phyloP scores from a whole-genome alignment of 2,888 invertebrate species.

The Latrodectus hesperus region DNA sequence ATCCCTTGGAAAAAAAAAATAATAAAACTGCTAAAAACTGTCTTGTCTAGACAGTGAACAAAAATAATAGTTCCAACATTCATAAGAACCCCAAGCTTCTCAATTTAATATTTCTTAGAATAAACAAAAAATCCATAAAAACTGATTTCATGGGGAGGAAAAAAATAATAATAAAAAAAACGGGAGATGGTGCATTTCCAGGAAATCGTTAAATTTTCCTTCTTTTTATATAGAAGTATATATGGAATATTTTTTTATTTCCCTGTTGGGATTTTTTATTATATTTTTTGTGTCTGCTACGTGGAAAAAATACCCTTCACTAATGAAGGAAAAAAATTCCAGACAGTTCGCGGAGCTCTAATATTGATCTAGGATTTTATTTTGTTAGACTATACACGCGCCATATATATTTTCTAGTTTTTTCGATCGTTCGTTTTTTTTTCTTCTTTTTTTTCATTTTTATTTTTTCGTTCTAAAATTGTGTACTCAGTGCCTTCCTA shows the following conservation, averaged over 20 bases:
- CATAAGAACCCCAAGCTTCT: slow-evolving; percentile 46
- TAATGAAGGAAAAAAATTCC: slow-evolving; percentile 18
- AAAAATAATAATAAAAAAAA: background rate
- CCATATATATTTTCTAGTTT: background rate
- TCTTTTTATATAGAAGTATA: background rate
- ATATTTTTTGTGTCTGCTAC: background rate
- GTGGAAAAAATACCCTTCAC: background rate
- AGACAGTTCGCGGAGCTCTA: slow-evolving; percentile 15
- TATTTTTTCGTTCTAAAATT: background rate
- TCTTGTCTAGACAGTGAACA: slow-evolving; percentile 59
- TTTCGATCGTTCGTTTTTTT: slow-evolving; percentile 16
- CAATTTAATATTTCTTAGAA: slow-evolving; percentile 45
- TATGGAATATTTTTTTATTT: background rate
- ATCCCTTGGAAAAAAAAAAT: slow-evolving; percentile 4
- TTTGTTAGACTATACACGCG: slow-evolving; percentile 39
- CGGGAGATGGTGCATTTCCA: too few relatives aligned
- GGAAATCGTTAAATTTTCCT: background rate
- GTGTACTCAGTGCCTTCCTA: background rate
- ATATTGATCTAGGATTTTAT: slow-evolving; percentile 62
- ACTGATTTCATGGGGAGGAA: slow-evolving; percentile 5
- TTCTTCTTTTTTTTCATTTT: slow-evolving; percentile 15
- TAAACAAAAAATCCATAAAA: slow-evolving; percentile 43
- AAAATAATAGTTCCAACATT: slow-evolving; percentile 47
- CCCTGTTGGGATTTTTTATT: background rate
- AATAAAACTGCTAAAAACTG: slow-evolving; percentile 37